Conservation (phyloP, 1,140 invertebrate genomes). For the Drosophila biarmipes region DNA sequence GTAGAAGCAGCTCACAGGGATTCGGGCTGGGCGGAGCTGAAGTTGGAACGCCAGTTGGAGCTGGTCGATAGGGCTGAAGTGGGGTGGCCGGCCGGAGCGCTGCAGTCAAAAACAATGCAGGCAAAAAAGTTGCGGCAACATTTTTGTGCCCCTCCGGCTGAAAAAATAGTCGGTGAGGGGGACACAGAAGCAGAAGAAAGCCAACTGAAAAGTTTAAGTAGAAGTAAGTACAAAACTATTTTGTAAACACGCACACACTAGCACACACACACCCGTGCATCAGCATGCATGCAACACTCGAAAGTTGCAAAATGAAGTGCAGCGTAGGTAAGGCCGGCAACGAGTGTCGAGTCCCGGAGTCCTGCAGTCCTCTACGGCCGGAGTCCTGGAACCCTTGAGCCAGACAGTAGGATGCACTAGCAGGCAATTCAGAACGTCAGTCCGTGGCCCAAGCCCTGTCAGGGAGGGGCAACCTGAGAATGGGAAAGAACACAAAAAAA, state of each 20-base stretch:
- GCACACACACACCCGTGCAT: slow-evolving; percentile 7
- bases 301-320: slow-evolving; percentile 78
- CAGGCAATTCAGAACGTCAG: slow-evolving; percentile 72
- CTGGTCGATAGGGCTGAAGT: not conserved
- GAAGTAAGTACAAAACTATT: slow-evolving; percentile 82
- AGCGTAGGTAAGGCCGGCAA: slow-evolving; percentile 59
- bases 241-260: slow-evolving; percentile 66
- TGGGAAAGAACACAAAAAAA: not conserved
- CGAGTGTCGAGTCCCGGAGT: slow-evolving; percentile 35
- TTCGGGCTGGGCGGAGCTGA: not conserved
- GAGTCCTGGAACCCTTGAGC: slow-evolving; percentile 48
- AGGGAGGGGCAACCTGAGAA: not conserved
- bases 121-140: slow-evolving; percentile 72
- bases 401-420: slow-evolving; percentile 64
- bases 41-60: not conserved
- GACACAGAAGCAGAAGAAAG: slow-evolving; percentile 44
- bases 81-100: slow-evolving; percentile 3
- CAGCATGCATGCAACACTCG: slow-evolving; percentile 57
- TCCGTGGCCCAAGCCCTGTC: slow-evolving; percentile 18
- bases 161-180: slow-evolving; percentile 3
- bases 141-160: slow-evolving; percentile 52
- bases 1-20: slow-evolving; percentile 27
- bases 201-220: slow-evolving; percentile 76
- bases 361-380: slow-evolving; percentile 18
- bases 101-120: slow-evolving; percentile 82